A percentile compares a stretch with the other conserved stretches of the same genome.
These are phyloP conservation scores for Norana najaformis DNA, from an alignment of 2,888 invertebrate genomes.

Conservation along the genomic window DNA sequence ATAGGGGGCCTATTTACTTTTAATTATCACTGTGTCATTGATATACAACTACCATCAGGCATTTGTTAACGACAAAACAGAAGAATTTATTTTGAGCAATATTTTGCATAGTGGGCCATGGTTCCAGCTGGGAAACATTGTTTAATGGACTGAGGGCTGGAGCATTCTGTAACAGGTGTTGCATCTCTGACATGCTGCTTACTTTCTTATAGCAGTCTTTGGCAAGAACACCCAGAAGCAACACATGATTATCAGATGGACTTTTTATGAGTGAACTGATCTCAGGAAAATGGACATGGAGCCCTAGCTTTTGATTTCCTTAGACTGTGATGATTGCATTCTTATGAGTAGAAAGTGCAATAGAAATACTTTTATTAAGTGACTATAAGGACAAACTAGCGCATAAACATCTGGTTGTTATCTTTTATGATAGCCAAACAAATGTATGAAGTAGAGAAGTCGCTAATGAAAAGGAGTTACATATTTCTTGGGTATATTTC, in stretches of 20 bases:
- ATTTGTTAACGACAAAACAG: too few species aligned
- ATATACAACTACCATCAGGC: too few species aligned
- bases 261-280: neutral
- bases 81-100: neutral
- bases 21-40: neutral
- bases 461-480: neutral
- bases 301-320: neutral
- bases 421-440: neutral
- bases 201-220: neutral
- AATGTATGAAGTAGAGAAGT: neutral
- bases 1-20: neutral
- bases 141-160: neutral
- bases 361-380: neutral
- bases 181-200: neutral
- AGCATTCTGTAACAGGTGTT: neutral
- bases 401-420: neutral
- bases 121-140: neutral
- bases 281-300: neutral
- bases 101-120: neutral
- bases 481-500: neutral
- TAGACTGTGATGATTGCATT: neutral
- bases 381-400: neutral
- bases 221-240: neutral
- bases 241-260: neutral
- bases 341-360: neutral